These are phyloP conservation scores for Seira sanloemensis DNA, from an alignment of 2,888 invertebrate genomes.

Conservation along the genomic window DNA sequence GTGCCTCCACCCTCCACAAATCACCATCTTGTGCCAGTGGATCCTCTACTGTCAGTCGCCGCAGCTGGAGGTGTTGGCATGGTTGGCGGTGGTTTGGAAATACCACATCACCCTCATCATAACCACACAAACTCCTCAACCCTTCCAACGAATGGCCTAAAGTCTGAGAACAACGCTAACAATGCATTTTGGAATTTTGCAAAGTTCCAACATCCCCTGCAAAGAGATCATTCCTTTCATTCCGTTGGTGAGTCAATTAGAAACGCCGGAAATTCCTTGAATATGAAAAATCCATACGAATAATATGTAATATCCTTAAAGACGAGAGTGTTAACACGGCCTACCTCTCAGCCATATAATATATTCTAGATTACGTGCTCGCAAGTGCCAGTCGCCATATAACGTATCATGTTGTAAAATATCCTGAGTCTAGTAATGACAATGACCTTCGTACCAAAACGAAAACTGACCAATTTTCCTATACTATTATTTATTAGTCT, in stretches of 20 bases:
- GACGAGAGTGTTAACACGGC: too few relatives aligned
- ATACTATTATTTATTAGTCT: not conserved
- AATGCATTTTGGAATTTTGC: slow-evolving; percentile 70
- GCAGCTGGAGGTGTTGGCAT: slow-evolving; percentile 30
- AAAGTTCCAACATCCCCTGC: slow-evolving; percentile 70
- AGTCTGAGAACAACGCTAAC: slow-evolving; percentile 49
- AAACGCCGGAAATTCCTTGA: slow-evolving; percentile 63
- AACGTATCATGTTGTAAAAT: too few relatives aligned
- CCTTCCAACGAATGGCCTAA: not conserved
- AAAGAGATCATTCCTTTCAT: slow-evolving; percentile 72
- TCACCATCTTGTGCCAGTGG: slow-evolving; percentile 59
- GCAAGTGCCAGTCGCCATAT: too few relatives aligned
- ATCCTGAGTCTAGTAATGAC: slow-evolving; percentile 37
- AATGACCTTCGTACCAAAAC: slow-evolving; percentile 51
- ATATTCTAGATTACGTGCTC: too few relatives aligned
- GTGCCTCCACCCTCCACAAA: slow-evolving; percentile 62
- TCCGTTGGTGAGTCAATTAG: slow-evolving; percentile 65
- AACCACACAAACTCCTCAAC: slow-evolving; percentile 17
- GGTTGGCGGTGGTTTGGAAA: slow-evolving; percentile 18
- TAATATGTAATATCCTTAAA: too few relatives aligned
- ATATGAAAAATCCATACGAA: too few relatives aligned
- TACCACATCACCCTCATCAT: slow-evolving; percentile 37
- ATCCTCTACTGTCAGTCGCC: slow-evolving; percentile 41
- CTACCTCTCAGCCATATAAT: too few relatives aligned
- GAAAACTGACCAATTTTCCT: not conserved